Conservation (phyloP, 2,888 invertebrate genomes). For the Neocrepidodera transversa region DNA sequence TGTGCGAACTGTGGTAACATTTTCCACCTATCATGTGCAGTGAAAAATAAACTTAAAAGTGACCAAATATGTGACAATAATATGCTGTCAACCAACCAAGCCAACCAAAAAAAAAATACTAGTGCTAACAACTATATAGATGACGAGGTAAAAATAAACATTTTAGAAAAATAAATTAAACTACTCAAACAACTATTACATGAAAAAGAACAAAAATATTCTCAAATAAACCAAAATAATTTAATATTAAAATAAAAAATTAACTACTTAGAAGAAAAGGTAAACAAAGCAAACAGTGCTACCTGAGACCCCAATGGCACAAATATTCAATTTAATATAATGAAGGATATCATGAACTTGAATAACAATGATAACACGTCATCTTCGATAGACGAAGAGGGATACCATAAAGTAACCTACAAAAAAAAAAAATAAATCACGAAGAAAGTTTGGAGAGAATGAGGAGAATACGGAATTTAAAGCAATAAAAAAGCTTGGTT, state of each 20-base stretch:
- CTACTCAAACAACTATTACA: too few species aligned
- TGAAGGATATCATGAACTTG: neutral
- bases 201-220: slow-evolving; percentile 7
- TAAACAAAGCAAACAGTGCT: neutral
- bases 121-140: too few species aligned
- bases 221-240: slow-evolving; percentile 5
- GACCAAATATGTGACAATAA: too few species aligned
- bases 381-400: neutral
- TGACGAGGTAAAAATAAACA: too few species aligned
- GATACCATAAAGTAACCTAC: neutral
- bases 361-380: neutral
- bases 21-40: slow-evolving; percentile 8
- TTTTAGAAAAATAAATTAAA: too few species aligned
- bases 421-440: neutral
- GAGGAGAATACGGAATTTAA: neutral
- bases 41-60: slow-evolving; percentile 8
- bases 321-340: neutral
- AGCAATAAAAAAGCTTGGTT: neutral
- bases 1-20: slow-evolving; percentile 12
- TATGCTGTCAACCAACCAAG: too few species aligned
- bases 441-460: neutral
- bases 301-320: neutral
- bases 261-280: slow-evolving; percentile 1
- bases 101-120: too few species aligned
- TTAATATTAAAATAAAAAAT: slow-evolving; percentile 3